These are phyloP conservation scores for Oriolus oriolus DNA, from an alignment of 2,113 vertebrate species.

Conservation along the genomic window DNA sequence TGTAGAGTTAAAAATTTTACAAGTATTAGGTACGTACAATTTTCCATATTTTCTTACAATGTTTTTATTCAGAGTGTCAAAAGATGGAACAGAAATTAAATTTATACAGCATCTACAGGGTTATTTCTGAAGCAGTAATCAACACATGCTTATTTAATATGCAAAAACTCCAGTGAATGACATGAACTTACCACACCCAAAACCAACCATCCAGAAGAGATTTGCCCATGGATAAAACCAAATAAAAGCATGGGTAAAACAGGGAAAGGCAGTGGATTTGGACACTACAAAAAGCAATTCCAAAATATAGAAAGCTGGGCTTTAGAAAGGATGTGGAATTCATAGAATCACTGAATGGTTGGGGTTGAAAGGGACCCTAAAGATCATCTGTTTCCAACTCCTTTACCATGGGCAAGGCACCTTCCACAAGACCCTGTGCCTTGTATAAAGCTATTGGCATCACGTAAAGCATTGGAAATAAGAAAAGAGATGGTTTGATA, in stretches of 20 bases:
- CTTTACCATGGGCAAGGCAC: not conserved
- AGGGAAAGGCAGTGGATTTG: not conserved
- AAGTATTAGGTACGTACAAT: not conserved
- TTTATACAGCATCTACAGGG: not conserved
- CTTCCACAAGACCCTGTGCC: not conserved
- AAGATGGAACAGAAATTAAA: not conserved
- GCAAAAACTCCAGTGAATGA: not conserved
- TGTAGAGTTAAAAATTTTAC: not conserved
- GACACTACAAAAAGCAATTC: not conserved
- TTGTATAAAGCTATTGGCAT: not conserved
- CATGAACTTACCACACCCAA: not conserved
- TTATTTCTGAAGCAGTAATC: not conserved
- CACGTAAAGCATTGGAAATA: not conserved
- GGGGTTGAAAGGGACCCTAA: not conserved
- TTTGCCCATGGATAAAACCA: not conserved
- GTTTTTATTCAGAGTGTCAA: not conserved
- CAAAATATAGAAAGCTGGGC: not conserved
- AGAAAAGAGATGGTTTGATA: not conserved
- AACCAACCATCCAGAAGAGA: not conserved
- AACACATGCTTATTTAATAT: not conserved
- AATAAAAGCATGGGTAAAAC: not conserved
- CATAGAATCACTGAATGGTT: not conserved
- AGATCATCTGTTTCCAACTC: not conserved
- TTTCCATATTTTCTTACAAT: not conserved
- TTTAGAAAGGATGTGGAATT: not conserved